phyloP scores from a whole-genome alignment of 2,888 invertebrate genomes.

The Dolichomitus sp. region DNA sequence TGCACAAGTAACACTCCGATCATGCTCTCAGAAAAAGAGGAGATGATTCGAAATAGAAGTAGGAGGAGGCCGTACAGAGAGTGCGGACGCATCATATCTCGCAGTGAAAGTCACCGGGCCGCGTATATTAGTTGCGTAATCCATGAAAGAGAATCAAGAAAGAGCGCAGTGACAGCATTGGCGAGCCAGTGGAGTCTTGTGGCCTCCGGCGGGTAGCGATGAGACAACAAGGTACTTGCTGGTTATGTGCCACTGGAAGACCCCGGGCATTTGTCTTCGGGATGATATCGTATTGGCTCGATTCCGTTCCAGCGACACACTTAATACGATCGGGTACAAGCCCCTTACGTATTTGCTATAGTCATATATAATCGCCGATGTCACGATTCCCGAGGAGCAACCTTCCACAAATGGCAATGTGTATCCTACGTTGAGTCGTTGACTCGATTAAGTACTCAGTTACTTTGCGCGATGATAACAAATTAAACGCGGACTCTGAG shows the following conservation, averaged over 20 bases:
- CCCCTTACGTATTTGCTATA: not conserved
- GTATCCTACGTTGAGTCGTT: constrained; percentile 28
- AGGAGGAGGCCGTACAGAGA: constrained; percentile 44
- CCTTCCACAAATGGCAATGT: constrained; percentile 43
- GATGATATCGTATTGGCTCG: constrained; percentile 44
- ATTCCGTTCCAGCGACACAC: constrained; percentile 55
- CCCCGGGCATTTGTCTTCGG: constrained; percentile 51
- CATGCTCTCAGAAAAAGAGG: constrained; percentile 1
- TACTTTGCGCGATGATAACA: constrained; percentile 15
- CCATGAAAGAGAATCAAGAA: constrained; percentile 52
- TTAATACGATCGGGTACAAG: constrained; percentile 42
- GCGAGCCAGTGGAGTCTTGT: constrained; percentile 38
- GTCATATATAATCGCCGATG: not conserved
- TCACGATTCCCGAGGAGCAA: constrained; percentile 25
- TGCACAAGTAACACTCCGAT: constrained; percentile 49
- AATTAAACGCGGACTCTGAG: not conserved
- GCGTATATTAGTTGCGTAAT: constrained; percentile 61
- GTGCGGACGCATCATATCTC: constrained; percentile 61
- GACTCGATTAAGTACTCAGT: constrained; percentile 48
- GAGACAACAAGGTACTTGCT: constrained; percentile 22
- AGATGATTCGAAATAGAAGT: constrained; percentile 35
- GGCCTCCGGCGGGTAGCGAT: constrained; percentile 41
- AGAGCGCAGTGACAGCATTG: constrained; percentile 44
- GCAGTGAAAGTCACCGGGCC: constrained; percentile 65
- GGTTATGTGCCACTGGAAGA: constrained; percentile 30